phyloP scores from a whole-genome alignment of 2,797 vertebrate genomes.

The Danionella dracula region DNA sequence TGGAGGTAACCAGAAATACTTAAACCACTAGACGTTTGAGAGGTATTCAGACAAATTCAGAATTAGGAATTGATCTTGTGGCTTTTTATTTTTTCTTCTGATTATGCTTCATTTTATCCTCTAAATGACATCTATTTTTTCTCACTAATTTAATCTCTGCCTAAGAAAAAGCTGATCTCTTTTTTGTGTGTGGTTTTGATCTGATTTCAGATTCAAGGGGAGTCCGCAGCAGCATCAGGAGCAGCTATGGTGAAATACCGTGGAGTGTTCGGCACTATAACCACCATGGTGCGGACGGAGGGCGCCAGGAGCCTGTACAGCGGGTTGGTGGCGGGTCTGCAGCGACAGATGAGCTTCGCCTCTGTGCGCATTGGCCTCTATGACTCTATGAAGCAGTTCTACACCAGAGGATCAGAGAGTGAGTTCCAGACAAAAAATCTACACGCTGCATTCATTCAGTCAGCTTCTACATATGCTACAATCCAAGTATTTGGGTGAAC shows the following conservation, averaged over 20 bases:
- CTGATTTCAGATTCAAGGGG: slow-evolving; percentile 66
- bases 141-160: too few relatives aligned
- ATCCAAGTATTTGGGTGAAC: too few relatives aligned
- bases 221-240: slow-evolving; percentile 42
- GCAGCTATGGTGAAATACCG: slow-evolving; percentile 55
- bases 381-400: slow-evolving; percentile 76
- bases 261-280: slow-evolving; percentile 73
- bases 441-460: too few relatives aligned
- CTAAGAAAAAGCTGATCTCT: too few relatives aligned
- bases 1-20: too few relatives aligned
- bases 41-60: too few relatives aligned
- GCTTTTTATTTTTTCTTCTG: too few relatives aligned
- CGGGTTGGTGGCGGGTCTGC: slow-evolving; percentile 73
- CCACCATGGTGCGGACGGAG: slow-evolving; percentile 69
- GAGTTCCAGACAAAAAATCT: slow-evolving; percentile 35
- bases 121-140: too few relatives aligned
- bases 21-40: too few relatives aligned
- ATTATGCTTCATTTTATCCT: background rate
- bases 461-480: too few relatives aligned
- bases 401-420: slow-evolving; percentile 66
- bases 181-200: slow-evolving; percentile 1
- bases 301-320: slow-evolving; percentile 70
- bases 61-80: too few relatives aligned
- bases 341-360: slow-evolving; percentile 75
- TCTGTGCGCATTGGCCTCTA: slow-evolving; percentile 78